Base-by-base conservation (phyloP, 2,888 invertebrate genomes). In the Pteria penguin region DNA sequence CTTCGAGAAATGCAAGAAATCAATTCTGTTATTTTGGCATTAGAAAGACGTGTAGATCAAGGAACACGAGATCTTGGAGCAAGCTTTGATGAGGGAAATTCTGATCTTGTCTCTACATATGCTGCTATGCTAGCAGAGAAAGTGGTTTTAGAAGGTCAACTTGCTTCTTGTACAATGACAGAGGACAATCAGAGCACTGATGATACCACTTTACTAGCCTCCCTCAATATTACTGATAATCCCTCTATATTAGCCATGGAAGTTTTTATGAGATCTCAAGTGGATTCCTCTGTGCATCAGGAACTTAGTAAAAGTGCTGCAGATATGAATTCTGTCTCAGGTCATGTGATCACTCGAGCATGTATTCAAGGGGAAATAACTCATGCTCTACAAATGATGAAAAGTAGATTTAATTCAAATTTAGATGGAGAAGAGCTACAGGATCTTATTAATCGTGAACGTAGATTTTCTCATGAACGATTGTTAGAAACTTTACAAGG, bases 41-140 rank as follows among this genome's bases (percentile, higher is more conserved):
- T 83, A 8, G 82, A 84, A 69, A 78, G 82, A 54, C 77, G 75
- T 62, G 80, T 83, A 29, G 87, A 88, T 69, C 80, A 68, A 75
- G 83, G 84, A 32, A 80, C 82, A n/a, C 81, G 83, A 76, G 86
- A 85, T 55, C 76, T 86, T 76, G 81, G 82, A 52, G 79, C 77
- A 36, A 57, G 71, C 18, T 36, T 32, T 57, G 33, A 52, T 8
- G 82, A 80, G 8, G 79, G 83, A 66, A 86, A 87, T 63, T 78
- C 81, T 14, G 87, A 88, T 77, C 55, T 87, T 8, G 79, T 96
- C 72, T 95, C 96, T 89, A 95, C 96, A 90, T 94, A 96, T 87
- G 95, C 96, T 58, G 94, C 95, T 89, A 94, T 96, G 80, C 93
- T 97, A 87, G 95, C 96, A 29, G 94, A 96, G 88, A 95, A 91